phyloP scores from a whole-genome alignment of 2,113 vertebrate genomes.

The Neoarius graeffei region DNA sequence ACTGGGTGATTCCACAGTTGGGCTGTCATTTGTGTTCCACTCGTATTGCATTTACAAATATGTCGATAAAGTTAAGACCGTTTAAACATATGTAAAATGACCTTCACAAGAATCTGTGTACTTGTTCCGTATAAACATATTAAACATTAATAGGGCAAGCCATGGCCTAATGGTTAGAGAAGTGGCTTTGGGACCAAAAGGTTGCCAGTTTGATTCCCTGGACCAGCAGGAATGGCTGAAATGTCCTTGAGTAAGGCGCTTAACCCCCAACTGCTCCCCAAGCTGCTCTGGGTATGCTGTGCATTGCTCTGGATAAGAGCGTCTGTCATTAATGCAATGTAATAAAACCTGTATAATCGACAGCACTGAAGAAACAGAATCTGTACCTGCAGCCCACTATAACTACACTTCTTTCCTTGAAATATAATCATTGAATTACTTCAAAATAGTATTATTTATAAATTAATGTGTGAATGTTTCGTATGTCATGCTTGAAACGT shows the following conservation, averaged over 20 bases:
- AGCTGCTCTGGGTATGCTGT: too few species aligned
- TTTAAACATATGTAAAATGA: background rate
- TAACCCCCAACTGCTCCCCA: too few species aligned
- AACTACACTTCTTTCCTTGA: background rate
- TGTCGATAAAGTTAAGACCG: background rate
- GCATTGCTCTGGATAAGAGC: too few species aligned
- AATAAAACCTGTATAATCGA: background rate
- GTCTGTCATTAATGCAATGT: too few species aligned
- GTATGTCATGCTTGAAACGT: background rate
- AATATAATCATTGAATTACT: background rate
- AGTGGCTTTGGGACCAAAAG: too few species aligned
- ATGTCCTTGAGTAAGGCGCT: too few species aligned
- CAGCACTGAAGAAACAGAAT: background rate
- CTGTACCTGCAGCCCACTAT: background rate
- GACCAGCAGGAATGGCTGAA: too few species aligned
- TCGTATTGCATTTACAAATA: background rate
- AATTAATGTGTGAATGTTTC: background rate
- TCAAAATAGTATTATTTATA: background rate
- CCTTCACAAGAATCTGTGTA: background rate
- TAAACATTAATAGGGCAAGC: background rate
- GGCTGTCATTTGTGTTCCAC: background rate
- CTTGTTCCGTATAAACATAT: background rate
- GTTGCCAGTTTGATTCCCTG: too few species aligned
- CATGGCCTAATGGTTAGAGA: too few species aligned
- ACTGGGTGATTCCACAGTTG: background rate